Evolutionary conservation across 2,888 invertebrate genomes (phyloP).

Genomic region (Microplitis manilae): DNA sequence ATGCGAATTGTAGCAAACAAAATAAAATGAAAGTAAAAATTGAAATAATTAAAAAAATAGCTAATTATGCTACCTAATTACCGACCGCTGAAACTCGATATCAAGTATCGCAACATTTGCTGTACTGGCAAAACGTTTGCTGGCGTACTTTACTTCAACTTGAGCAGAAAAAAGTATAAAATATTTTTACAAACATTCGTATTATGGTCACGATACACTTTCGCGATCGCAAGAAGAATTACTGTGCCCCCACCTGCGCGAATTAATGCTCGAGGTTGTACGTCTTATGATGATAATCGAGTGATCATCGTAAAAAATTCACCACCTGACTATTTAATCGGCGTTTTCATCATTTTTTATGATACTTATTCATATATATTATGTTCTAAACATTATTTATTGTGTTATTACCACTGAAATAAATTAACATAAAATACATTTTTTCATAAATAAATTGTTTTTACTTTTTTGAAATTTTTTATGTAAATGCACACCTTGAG

Average conservation of each 20-base stretch:
- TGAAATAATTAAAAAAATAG: background rate
- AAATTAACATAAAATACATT: background rate
- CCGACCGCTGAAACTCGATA: background rate
- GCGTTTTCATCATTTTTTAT: background rate
- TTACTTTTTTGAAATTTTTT: too few species aligned
- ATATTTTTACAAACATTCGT: background rate
- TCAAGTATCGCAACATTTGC: background rate
- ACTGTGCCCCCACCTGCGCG: slow-evolving; percentile 1
- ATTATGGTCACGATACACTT: slow-evolving; percentile 8
- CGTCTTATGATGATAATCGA: background rate
- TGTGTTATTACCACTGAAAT: background rate
- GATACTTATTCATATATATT: background rate
- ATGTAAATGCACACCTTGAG: too few species aligned
- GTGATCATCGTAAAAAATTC: slow-evolving; percentile 3
- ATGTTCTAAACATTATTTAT: background rate
- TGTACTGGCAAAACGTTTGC: background rate
- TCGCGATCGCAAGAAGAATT: slow-evolving; percentile 2
- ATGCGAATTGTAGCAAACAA: background rate
- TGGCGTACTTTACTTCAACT: background rate
- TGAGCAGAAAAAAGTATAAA: background rate
- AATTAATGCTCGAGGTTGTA: background rate
- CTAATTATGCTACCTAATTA: slow-evolving; percentile 4
- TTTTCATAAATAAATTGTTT: background rate
- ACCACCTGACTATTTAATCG: background rate
- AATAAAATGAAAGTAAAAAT: background rate